phyloP scores from a whole-genome alignment of 2,797 vertebrate species.

The Buphagus erythrorhynchus region DNA sequence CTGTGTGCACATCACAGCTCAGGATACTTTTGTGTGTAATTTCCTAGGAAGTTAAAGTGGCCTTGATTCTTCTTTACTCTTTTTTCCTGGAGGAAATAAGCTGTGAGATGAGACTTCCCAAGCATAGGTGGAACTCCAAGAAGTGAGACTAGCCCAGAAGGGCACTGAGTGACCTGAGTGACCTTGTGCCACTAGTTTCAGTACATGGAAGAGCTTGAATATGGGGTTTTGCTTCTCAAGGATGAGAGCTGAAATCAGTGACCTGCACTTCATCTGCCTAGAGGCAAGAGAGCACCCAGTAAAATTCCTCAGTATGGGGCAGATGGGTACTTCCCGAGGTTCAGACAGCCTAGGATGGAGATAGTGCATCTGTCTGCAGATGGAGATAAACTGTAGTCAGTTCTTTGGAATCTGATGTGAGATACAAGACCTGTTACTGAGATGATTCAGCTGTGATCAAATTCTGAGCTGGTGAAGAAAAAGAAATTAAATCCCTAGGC shows the following conservation, averaged over 20 bases:
- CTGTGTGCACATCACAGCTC: neutral
- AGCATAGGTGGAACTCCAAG: neutral
- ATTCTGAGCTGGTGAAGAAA: neutral
- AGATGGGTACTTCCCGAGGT: neutral
- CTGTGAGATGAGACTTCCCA: neutral
- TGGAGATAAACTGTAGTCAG: neutral
- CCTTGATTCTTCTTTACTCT: neutral
- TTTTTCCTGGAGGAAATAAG: neutral
- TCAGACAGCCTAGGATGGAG: neutral
- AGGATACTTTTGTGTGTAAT: neutral
- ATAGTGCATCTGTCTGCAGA: neutral
- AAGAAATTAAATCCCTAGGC: neutral
- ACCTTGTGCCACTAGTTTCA: neutral
- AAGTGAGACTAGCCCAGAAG: neutral
- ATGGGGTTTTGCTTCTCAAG: neutral
- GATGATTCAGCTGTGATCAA: neutral
- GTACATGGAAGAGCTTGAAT: neutral
- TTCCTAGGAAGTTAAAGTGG: neutral
- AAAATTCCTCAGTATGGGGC: neutral
- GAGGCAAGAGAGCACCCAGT: neutral
- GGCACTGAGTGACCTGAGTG: neutral
- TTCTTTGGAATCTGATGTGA: neutral
- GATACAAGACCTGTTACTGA: neutral
- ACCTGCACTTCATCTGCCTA: neutral
- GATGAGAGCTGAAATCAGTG: neutral